phyloP scores from a whole-genome alignment of 2,888 invertebrate species.

The Tenthredo amoena region DNA sequence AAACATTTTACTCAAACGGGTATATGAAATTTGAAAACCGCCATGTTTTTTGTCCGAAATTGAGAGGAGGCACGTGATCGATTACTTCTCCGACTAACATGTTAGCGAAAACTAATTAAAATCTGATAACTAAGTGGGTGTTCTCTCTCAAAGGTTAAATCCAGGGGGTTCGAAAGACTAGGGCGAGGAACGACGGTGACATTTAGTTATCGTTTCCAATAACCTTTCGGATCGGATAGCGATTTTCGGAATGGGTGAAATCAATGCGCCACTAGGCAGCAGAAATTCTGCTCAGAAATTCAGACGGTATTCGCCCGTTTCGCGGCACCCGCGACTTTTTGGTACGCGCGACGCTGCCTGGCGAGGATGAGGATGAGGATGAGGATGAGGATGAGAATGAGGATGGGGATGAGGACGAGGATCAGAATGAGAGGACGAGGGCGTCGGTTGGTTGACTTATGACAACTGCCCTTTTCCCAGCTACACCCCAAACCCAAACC shows the following conservation, averaged over 20 bases:
- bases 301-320: constrained; percentile 26
- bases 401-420: not conserved
- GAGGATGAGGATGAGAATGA: not conserved
- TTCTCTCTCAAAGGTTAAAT: not conserved
- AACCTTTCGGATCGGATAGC: constrained; percentile 35
- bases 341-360: constrained; percentile 1
- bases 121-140: not conserved
- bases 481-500: not conserved
- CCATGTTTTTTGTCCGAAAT: not conserved
- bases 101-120: not conserved
- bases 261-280: constrained; percentile 1
- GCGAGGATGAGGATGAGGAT: not conserved
- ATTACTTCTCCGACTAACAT: not conserved
- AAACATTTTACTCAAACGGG: not conserved
- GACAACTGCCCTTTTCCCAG: constrained; percentile 30
- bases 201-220: constrained; percentile 41
- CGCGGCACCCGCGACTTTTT: constrained; percentile 4
- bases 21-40: not conserved
- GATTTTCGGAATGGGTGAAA: constrained; percentile 31
- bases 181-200: not conserved
- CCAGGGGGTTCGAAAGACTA: not conserved
- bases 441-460: constrained; percentile 32
- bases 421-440: constrained; percentile 12
- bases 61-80: not conserved
- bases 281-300: constrained; percentile 25